phyloP scores from a whole-genome alignment of 2,888 invertebrate species.

The Tortricodes alternella region DNA sequence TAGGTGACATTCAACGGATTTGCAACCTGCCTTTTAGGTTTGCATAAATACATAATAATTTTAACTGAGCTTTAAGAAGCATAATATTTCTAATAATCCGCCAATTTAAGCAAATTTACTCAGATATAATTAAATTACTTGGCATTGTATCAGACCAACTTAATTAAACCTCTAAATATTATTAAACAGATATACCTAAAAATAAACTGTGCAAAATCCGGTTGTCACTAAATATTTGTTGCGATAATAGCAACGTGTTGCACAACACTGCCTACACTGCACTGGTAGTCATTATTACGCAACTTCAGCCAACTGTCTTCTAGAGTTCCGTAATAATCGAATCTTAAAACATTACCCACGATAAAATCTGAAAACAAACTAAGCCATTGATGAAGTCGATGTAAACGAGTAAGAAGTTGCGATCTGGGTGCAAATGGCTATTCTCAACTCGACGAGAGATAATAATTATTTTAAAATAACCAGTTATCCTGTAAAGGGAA shows the following conservation, averaged over 20 bases:
- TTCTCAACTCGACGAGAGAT: too few species aligned
- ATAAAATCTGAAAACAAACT: too few species aligned
- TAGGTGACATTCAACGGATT: not conserved
- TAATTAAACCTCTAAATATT: not conserved
- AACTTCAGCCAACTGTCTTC: not conserved
- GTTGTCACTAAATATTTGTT: too few species aligned
- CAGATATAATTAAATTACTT: not conserved
- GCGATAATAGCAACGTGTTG: not conserved
- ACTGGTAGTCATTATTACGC: not conserved
- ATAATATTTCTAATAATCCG: not conserved
- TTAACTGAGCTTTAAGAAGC: not conserved
- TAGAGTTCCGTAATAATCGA: not conserved
- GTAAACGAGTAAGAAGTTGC: too few species aligned
- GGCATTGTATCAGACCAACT: not conserved
- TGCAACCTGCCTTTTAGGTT: not conserved
- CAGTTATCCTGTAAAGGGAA: too few species aligned
- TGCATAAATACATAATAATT: not conserved
- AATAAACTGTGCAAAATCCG: too few species aligned
- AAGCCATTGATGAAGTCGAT: too few species aligned
- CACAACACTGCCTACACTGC: not conserved
- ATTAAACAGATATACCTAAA: too few species aligned
- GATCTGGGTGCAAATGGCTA: too few species aligned
- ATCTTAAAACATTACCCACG: not conserved
- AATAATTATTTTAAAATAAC: too few species aligned
- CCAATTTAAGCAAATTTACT: not conserved